Base-by-base conservation (phyloP, 2,888 invertebrate genomes). In the Ethmia dodecea region DNA sequence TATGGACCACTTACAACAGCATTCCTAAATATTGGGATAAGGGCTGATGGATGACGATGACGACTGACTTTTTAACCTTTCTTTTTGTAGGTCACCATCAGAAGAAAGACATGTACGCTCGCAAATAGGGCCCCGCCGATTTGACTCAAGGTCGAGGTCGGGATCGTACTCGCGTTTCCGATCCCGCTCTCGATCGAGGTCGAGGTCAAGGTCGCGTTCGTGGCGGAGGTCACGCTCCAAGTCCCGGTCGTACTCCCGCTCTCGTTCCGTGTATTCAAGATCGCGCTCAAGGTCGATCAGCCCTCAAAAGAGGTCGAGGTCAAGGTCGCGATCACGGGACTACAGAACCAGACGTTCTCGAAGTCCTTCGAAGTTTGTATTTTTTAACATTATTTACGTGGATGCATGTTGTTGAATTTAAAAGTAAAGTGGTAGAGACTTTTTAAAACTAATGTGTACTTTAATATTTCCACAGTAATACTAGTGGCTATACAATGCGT, bases 301-400 rank as follows among this genome's bases (percentile, higher is more conserved):
- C 49, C 60, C 62, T 5, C 55, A 60, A n/a, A n/a, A n/a, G n/a
- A n/a, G n/a, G n/a, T 67, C 56, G 56, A 68, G 63, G 60, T 77
- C 67, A 16, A 51, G 60, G 60, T 80, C 67, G 3, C 42, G 71
- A 60, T 66, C 62, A 6, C 49, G 22, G 22, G 8, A 8, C 22
- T 22, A n/a, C 9, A 22, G 22, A 6, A 67, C 54, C 42, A 66
- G 70, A 55, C 64, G 70, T 14, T 80, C 81, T 18, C 60, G 70
- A 38, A 83, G 78, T 40, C 69, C 69, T 2, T 44, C 60, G 52
- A 83, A 81, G 84, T 84, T 67, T 68, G 83, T 81, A 76, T 64
- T 22, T 22, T 22, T 22, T n/a, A n/a, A n/a, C n/a, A n/a, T n/a
- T n/a, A n/a, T n/a, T n/a, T n/a, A n/a, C n/a, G n/a, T n/a, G n/a